Percentiles rank a stretch among this genome's conserved stretches.
phyloP scores from a whole-genome alignment of 2,888 invertebrate species.

The Amphipoea lucens region DNA sequence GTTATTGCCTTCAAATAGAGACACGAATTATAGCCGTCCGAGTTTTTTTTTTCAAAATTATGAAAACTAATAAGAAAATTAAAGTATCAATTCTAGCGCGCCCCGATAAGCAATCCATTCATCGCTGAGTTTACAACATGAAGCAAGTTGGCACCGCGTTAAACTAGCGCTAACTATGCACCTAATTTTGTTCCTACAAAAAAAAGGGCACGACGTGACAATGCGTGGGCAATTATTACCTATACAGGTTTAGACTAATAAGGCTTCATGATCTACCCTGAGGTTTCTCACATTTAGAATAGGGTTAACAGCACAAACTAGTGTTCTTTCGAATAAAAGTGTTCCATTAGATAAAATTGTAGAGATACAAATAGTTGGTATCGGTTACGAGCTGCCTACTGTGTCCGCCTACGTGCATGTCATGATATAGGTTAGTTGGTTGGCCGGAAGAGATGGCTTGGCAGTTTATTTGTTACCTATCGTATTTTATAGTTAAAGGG shows the following conservation, averaged over 20 bases:
- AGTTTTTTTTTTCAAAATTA: too few relatives aligned
- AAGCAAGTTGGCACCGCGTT: too few relatives aligned
- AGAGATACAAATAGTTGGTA: conserved; percentile 13
- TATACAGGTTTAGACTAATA: background rate
- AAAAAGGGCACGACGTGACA: too few relatives aligned
- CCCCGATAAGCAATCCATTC: too few relatives aligned
- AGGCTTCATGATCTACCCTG: background rate
- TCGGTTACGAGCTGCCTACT: conserved; percentile 11
- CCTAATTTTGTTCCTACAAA: too few relatives aligned
- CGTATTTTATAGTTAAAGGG: conserved; percentile 3
- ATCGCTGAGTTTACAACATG: too few relatives aligned
- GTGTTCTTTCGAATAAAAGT: background rate
- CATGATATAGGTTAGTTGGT: conserved; percentile 1
- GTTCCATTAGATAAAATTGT: conserved; percentile 1
- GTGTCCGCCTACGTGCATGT: conserved; percentile 10
- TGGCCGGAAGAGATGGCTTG: background rate
- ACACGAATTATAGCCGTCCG: too few relatives aligned
- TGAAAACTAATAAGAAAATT: too few relatives aligned
- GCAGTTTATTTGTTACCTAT: background rate
- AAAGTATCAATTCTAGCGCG: too few relatives aligned
- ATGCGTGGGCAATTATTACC: too few relatives aligned
- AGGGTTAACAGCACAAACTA: background rate
- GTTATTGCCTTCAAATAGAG: too few relatives aligned
- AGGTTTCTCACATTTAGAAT: background rate
- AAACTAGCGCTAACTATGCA: too few relatives aligned